Conservation (phyloP, 2,113 vertebrate genomes). For the Melanerpes formicivorus region DNA sequence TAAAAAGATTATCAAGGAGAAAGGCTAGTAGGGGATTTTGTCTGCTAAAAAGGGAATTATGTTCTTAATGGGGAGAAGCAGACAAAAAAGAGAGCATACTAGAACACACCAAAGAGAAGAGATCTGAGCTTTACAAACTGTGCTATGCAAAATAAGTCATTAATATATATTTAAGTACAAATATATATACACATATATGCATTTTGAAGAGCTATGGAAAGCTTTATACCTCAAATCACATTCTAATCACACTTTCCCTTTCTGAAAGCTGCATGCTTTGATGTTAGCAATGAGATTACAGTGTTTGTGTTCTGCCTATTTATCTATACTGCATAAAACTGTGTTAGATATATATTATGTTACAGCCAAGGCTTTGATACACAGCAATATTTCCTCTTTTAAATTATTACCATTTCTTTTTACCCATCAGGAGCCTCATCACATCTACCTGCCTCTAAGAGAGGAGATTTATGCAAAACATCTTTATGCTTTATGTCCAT, state of each 20-base stretch:
- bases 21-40: slow-evolving; percentile 63
- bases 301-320: slow-evolving; percentile 33
- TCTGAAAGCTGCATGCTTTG: slow-evolving; percentile 45
- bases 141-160: background rate
- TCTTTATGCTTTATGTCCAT: background rate
- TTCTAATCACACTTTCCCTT: slow-evolving; percentile 16
- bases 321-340: background rate
- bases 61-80: slow-evolving; percentile 34
- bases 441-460: slow-evolving; percentile 8
- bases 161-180: slow-evolving; percentile 29
- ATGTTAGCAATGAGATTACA: slow-evolving; percentile 5
- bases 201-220: slow-evolving; percentile 44
- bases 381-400: slow-evolving; percentile 8
- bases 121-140: slow-evolving; percentile 23
- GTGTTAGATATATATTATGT: background rate
- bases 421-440: background rate
- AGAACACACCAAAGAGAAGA: slow-evolving; percentile 30
- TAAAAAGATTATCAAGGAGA: slow-evolving; percentile 73
- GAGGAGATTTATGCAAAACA: background rate
- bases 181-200: background rate
- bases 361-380: slow-evolving; percentile 23
- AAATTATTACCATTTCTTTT: slow-evolving; percentile 24
- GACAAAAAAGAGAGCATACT: slow-evolving; percentile 64
- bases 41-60: slow-evolving; percentile 50
- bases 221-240: slow-evolving; percentile 27